phyloP scores from a whole-genome alignment of 2,888 invertebrate genomes.

The Drosophila eohydei region DNA sequence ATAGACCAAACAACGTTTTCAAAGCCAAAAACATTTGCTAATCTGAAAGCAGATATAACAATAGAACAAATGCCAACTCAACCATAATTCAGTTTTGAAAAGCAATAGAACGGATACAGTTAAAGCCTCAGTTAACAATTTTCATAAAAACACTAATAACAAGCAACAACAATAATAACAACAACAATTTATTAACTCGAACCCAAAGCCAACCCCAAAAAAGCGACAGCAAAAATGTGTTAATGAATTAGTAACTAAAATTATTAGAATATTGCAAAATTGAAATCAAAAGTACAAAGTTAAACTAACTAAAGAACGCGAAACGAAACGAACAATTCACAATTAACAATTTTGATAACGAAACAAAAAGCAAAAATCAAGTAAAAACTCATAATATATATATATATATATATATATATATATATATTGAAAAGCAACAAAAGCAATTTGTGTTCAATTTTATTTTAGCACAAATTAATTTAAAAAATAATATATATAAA shows the following conservation, averaged over 20 bases:
- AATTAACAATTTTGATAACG: conserved; percentile 37
- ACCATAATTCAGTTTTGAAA: conserved; percentile 82
- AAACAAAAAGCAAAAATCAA: not conserved
- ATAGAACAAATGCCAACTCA: conserved; percentile 73
- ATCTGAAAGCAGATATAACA: conserved; percentile 56
- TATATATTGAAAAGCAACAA: not conserved
- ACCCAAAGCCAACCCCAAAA: not conserved
- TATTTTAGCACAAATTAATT: not conserved
- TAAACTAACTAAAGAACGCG: conserved; percentile 24
- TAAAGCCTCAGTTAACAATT: conserved; percentile 35
- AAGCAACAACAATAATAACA: conserved; percentile 12
- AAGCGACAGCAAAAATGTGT: conserved; percentile 29
- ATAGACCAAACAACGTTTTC: conserved; percentile 81
- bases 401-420: too few relatives aligned
- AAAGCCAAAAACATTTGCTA: conserved; percentile 56
- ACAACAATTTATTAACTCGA: conserved; percentile 25
- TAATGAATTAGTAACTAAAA: conserved; percentile 7
- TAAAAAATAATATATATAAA: too few relatives aligned
- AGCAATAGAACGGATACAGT: conserved; percentile 82
- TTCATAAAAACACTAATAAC: conserved; percentile 27
- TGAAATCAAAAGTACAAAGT: conserved; percentile 74
- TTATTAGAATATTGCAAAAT: conserved; percentile 51
- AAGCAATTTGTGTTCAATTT: not conserved
- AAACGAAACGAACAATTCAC: conserved; percentile 34
- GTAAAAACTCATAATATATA: not conserved